These are phyloP conservation scores for Archips crataeganus DNA, from an alignment of 2,888 invertebrate genomes.

Conservation along the genomic window DNA sequence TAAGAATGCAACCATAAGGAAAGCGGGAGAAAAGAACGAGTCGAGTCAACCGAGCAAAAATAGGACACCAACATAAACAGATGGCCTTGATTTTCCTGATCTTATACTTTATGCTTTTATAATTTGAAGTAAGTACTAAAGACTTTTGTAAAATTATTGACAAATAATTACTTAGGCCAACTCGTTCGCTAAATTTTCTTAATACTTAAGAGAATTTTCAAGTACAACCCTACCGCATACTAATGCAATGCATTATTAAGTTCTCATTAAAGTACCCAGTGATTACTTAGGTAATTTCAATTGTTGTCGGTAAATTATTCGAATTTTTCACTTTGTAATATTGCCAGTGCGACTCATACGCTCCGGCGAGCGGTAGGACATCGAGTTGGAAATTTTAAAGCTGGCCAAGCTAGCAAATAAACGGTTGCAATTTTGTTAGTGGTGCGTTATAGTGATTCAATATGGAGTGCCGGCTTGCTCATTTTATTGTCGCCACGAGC, in stretches of 20 bases:
- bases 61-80: not conserved
- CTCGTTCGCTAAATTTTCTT: no score
- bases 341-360: not conserved
- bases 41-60: not conserved
- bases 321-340: not conserved
- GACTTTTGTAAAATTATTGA: no score
- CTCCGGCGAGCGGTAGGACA: not conserved
- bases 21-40: not conserved
- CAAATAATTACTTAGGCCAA: no score
- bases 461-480: not conserved
- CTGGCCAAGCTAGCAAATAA: not conserved
- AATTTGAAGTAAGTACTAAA: not conserved
- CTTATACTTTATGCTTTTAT: not conserved
- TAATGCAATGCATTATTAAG: no score
- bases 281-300: conserved; percentile 1
- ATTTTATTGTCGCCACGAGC: not conserved
- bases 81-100: not conserved
- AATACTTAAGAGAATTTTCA: no score
- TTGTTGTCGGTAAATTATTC: not conserved
- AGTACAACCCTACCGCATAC: no score
- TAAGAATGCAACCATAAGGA: not conserved
- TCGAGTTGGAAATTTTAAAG: not conserved
- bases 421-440: not conserved
- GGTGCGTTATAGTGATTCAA: not conserved
- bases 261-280: not conserved